These are phyloP conservation scores for Calonectris borealis DNA, from an alignment of 2,113 vertebrate genomes.

Conservation along the genomic window DNA sequence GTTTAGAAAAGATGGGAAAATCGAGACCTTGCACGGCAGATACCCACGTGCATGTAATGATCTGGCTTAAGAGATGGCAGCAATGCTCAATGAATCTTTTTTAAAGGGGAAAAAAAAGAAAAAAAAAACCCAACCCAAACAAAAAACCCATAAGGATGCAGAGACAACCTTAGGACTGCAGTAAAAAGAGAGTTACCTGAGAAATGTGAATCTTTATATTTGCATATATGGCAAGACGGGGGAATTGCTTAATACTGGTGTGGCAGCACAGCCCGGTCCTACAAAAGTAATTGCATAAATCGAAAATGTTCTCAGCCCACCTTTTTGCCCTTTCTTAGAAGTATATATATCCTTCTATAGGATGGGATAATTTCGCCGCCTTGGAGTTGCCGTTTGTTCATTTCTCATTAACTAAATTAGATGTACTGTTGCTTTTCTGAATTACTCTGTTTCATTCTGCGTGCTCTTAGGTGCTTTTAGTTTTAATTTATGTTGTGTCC, in stretches of 20 bases:
- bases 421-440: neutral
- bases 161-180: neutral
- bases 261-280: neutral
- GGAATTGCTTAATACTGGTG: neutral
- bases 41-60: neutral
- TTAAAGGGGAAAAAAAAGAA: neutral
- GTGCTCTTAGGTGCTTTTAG: neutral
- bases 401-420: neutral
- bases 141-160: neutral
- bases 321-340: neutral
- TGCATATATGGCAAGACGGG: rapidly evolving
- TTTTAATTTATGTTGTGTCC: neutral
- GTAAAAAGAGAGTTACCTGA: neutral
- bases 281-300: neutral
- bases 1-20: neutral
- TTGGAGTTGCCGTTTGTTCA: neutral
- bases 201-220: neutral
- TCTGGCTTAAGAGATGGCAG: neutral
- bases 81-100: neutral
- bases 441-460: neutral
- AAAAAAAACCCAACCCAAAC: neutral
- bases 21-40: rapidly evolving
- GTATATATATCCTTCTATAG: neutral
- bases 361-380: neutral
- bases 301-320: neutral